Conservation (phyloP, 2,888 invertebrate species). For the Sarcophaga variegata region DNA sequence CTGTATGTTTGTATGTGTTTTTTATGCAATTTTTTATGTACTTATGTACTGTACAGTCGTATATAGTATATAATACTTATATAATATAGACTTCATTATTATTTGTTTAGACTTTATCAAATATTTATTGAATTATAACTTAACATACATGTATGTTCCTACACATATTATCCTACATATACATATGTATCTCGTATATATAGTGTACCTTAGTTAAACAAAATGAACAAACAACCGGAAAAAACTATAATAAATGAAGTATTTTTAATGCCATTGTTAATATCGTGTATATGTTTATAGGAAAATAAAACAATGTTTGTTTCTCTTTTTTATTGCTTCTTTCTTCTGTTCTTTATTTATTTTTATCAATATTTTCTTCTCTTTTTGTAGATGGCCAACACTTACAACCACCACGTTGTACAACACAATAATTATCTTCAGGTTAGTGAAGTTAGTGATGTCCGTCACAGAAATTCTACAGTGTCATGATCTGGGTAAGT, state of each 20-base stretch:
- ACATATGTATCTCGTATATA: neutral
- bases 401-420: constrained; percentile 92
- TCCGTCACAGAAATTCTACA: constrained; percentile 94
- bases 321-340: neutral
- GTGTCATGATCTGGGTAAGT: constrained; percentile 94
- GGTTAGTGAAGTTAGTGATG: constrained; percentile 92
- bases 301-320: neutral
- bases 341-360: constrained; percentile 31
- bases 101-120: constrained; percentile 42
- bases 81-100: neutral
- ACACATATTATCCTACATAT: too few species aligned
- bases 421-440: constrained; percentile 92
- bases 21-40: too few species aligned
- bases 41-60: neutral
- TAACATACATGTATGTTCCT: neutral
- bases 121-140: constrained; percentile 42
- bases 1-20: too few species aligned
- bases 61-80: too few species aligned
- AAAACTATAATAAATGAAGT: neutral
- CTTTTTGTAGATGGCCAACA: constrained; percentile 76
- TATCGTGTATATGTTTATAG: constrained; percentile 39
- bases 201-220: constrained; percentile 20
- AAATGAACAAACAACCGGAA: neutral
- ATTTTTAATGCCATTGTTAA: neutral
- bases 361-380: neutral